Conservation (phyloP, 2,888 invertebrate genomes). For the Catocala nupta region DNA sequence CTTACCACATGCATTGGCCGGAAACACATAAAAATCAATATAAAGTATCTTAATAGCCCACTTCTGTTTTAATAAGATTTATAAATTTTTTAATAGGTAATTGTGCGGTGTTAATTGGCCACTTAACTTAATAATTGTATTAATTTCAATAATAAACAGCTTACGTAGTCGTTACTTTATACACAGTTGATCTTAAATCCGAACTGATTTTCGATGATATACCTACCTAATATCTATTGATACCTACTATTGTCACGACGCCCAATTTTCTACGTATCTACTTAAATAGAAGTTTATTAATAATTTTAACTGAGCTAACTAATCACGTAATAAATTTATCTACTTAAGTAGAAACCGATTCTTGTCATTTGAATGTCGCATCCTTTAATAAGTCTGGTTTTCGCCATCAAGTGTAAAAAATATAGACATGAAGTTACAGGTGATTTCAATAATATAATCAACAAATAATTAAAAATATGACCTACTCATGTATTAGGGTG, state of each 20-base stretch:
- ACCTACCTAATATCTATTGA: background rate
- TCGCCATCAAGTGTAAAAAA: too few relatives aligned
- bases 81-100: slow-evolving; percentile 8
- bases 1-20: slow-evolving; percentile 8
- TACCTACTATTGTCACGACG: too few relatives aligned
- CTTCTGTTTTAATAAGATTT: slow-evolving; percentile 11
- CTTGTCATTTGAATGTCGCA: too few relatives aligned
- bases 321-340: too few relatives aligned
- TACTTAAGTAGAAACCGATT: too few relatives aligned
- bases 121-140: slow-evolving; percentile 5
- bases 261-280: too few relatives aligned
- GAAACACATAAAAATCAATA: slow-evolving; percentile 23
- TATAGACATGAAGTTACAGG: too few relatives aligned
- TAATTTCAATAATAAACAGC: slow-evolving; percentile 11
- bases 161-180: background rate
- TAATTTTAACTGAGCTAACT: too few relatives aligned
- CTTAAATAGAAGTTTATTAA: too few relatives aligned
- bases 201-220: too few relatives aligned
- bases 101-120: slow-evolving; percentile 10
- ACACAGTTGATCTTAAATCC: background rate
- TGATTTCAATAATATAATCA: too few relatives aligned
- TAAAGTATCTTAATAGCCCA: slow-evolving; percentile 10
- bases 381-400: too few relatives aligned
- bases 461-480: background rate
- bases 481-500: slow-evolving; percentile 29